Percentiles rank a stretch among this genome's conserved stretches.
Evolutionary conservation across 2,888 invertebrate species (phyloP).

Genomic region (Amblyjoppa fuscipennis): DNA sequence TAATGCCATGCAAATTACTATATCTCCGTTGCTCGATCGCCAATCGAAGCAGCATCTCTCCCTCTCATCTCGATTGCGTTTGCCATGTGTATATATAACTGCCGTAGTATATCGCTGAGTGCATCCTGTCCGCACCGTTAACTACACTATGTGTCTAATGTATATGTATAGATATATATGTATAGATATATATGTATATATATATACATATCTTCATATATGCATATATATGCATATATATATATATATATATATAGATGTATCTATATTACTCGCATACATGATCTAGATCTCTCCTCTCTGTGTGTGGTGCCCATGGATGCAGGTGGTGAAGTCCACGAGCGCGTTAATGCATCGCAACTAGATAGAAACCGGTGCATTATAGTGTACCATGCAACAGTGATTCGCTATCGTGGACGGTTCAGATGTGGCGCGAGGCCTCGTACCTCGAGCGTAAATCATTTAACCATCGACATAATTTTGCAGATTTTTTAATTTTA

Average conservation of each 20-base stretch:
- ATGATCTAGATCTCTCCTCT: slow-evolving; percentile 9
- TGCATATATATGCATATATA: slow-evolving; percentile 12
- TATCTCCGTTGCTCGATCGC: slow-evolving; percentile 53
- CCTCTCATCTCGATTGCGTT: slow-evolving; percentile 57
- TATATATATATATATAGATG: slow-evolving; percentile 22
- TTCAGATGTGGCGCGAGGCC: slow-evolving; percentile 7
- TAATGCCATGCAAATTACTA: slow-evolving; percentile 30
- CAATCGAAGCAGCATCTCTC: slow-evolving; percentile 58
- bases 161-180: slow-evolving; percentile 30
- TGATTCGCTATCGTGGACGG: slow-evolving; percentile 6
- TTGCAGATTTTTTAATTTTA: not conserved
- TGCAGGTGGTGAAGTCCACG: not conserved
- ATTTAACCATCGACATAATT: not conserved
- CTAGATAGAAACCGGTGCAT: slow-evolving; percentile 34
- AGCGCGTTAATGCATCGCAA: slow-evolving; percentile 48
- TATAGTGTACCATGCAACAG: slow-evolving; percentile 20
- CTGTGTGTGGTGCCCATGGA: slow-evolving; percentile 11
- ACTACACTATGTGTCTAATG: slow-evolving; percentile 36
- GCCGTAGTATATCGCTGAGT: slow-evolving; percentile 32
- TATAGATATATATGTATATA: slow-evolving; percentile 3
- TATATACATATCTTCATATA: not conserved
- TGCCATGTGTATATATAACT: slow-evolving; percentile 29
- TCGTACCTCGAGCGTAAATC: not conserved
- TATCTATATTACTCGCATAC: slow-evolving; percentile 6
- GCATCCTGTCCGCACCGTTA: slow-evolving; percentile 54